Evolutionary conservation across 2,888 invertebrate species (phyloP).

Genomic region (Drosophila fungiperda): DNA sequence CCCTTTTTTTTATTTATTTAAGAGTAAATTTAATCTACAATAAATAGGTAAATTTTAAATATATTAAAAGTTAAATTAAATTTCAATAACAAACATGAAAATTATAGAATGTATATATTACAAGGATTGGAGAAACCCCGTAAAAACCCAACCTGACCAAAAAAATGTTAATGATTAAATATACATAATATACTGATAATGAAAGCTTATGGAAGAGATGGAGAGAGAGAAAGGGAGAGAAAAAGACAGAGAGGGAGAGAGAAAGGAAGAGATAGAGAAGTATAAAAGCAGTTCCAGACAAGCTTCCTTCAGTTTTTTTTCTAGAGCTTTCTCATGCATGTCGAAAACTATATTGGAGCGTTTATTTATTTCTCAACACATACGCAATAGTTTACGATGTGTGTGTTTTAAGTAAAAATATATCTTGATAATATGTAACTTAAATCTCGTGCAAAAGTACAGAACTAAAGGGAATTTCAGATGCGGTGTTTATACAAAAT

Average conservation of each 20-base stretch:
- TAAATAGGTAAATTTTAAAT: not conserved
- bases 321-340: not conserved
- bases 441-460: not conserved
- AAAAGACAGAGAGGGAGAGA: no score
- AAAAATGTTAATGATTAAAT: not conserved
- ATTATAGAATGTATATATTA: no score
- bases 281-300: not conserved
- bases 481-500: not conserved
- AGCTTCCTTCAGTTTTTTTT: not conserved
- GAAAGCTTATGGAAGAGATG: no score
- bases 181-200: not conserved
- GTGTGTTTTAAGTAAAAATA: not conserved
- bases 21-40: not conserved
- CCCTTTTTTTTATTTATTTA: not conserved
- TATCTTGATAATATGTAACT: not conserved
- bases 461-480: constrained; percentile 15
- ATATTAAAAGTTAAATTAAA: not conserved
- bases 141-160: no score
- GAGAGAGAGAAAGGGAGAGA: no score
- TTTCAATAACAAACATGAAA: not conserved
- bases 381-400: not conserved
- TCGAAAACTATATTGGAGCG: not conserved
- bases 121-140: no score
- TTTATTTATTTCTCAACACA: not conserved
- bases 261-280: no score